These are phyloP conservation scores for Pseudochirops corinnae DNA, from an alignment of 2,797 vertebrate species.

Conservation along the genomic window DNA sequence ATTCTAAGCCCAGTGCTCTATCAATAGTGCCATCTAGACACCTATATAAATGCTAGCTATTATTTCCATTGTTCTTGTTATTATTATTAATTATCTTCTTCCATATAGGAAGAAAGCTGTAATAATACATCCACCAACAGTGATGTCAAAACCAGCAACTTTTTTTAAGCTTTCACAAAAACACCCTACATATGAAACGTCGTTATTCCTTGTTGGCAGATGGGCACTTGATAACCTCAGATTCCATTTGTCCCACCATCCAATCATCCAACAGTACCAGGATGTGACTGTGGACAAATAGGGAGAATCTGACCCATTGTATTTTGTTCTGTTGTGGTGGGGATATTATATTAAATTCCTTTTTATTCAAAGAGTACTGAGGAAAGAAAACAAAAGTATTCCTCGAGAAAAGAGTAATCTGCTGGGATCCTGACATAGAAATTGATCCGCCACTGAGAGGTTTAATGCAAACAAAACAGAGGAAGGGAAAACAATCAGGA, in stretches of 20 bases:
- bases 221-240: background rate
- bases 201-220: background rate
- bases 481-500: slow-evolving; percentile 71
- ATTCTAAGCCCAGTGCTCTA: background rate
- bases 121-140: background rate
- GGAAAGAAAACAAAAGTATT: slow-evolving; percentile 54
- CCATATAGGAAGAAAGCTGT: background rate
- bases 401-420: slow-evolving; percentile 71
- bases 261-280: slow-evolving; percentile 7
- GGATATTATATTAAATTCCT: background rate
- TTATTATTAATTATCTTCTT: background rate
- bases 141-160: background rate
- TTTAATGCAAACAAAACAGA: slow-evolving; percentile 67
- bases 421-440: slow-evolving; percentile 68
- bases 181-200: background rate
- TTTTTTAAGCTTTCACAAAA: slow-evolving; percentile 9
- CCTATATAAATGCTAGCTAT: background rate
- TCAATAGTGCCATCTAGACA: background rate
- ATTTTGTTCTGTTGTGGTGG: background rate
- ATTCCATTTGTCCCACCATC: background rate
- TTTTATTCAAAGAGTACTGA: slow-evolving; percentile 18
- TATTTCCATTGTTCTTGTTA: background rate
- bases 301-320: background rate
- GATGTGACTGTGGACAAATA: background rate
- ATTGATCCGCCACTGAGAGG: slow-evolving; percentile 68